A percentile compares a stretch with the other conserved stretches of the same genome.
These are phyloP conservation scores for Tortricodes alternella DNA, from an alignment of 2,888 invertebrate genomes.

Conservation along the genomic window DNA sequence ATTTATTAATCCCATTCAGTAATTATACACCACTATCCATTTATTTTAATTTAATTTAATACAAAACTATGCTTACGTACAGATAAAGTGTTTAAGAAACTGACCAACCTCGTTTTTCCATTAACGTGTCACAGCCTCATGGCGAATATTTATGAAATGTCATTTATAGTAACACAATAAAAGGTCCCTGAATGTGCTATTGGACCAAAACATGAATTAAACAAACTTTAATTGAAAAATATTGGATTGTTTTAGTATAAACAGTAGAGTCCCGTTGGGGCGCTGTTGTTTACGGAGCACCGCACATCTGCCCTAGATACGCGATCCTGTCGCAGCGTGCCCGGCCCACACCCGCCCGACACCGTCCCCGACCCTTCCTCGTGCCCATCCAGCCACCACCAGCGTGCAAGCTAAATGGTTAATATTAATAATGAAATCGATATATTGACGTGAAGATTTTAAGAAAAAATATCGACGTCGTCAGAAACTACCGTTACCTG, in stretches of 20 bases:
- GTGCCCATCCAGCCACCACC: neutral
- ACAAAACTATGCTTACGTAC: too few relatives aligned
- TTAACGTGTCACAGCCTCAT: too few relatives aligned
- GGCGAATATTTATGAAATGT: neutral
- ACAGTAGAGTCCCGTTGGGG: neutral
- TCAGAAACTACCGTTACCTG: constrained; percentile 81
- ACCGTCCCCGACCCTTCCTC: neutral
- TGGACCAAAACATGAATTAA: neutral
- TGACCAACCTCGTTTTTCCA: too few relatives aligned
- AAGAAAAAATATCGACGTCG: constrained; percentile 60
- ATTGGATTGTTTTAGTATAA: neutral
- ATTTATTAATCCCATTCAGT: neutral
- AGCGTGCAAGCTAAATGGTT: neutral
- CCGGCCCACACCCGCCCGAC: neutral
- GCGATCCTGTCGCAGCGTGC: neutral
- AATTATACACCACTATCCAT: neutral
- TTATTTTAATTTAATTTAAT: neutral
- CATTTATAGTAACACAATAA: neutral
- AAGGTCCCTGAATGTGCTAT: neutral
- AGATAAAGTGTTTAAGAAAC: too few relatives aligned
- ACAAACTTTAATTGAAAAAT: neutral
- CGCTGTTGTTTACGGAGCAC: constrained; percentile 17
- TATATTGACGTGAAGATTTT: constrained; percentile 19
- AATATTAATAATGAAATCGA: constrained; percentile 23
- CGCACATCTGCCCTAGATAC: constrained; percentile 22